These are phyloP conservation scores for Listrodromus nycthemerus DNA, from an alignment of 2,888 invertebrate species.

Conservation along the genomic window DNA sequence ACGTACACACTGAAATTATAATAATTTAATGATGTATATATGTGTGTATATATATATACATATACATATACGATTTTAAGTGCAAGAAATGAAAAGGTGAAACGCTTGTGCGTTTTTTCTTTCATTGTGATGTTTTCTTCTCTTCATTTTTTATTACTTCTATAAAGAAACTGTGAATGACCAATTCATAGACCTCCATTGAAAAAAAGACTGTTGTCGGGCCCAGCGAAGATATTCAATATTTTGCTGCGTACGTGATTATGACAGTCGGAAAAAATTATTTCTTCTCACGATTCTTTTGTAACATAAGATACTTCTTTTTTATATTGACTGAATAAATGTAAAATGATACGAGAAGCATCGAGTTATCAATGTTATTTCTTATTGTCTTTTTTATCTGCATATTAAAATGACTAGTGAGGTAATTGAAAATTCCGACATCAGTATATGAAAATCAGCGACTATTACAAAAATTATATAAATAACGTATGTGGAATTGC, in stretches of 20 bases:
- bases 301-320: conserved; percentile 55
- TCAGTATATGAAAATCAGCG: too few relatives aligned
- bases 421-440: too few relatives aligned
- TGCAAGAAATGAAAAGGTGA: conserved; percentile 20
- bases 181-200: conserved; percentile 16
- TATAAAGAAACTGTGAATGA: conserved; percentile 25
- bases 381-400: neutral
- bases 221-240: neutral
- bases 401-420: too few relatives aligned
- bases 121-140: conserved; percentile 36
- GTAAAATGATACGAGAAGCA: conserved; percentile 48
- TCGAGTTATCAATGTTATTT: neutral
- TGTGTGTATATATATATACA: conserved; percentile 44
- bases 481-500: too few relatives aligned
- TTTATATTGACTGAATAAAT: conserved; percentile 68
- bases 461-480: too few relatives aligned
- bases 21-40: conserved; percentile 45
- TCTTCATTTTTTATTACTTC: conserved; percentile 43
- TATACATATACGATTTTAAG: conserved; percentile 37
- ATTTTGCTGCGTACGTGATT: conserved; percentile 15
- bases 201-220: conserved; percentile 10
- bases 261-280: conserved; percentile 15
- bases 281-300: conserved; percentile 52
- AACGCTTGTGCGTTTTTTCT: conserved; percentile 17
- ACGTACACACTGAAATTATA: conserved; percentile 16